Percentiles rank a stretch among this genome's conserved stretches.
These are phyloP conservation scores for Montifringilla adamsi DNA, from an alignment of 2,113 vertebrate genomes.

Conservation along the genomic window DNA sequence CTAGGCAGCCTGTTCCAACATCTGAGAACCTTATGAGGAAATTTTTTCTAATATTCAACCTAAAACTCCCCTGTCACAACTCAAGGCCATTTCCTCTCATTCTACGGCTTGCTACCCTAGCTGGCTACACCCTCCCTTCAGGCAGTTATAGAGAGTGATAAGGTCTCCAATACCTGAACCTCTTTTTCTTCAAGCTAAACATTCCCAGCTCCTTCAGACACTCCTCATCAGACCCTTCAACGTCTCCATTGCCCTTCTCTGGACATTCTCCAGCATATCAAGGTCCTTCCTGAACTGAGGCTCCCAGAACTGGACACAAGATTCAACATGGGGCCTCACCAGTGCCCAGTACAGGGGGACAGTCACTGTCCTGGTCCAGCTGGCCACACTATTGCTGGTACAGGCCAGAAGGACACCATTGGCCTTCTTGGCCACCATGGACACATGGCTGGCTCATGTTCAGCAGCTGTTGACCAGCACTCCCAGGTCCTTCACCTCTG, in stretches of 20 bases:
- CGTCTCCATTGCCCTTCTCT: neutral
- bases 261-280: neutral
- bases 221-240: neutral
- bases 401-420: neutral
- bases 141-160: neutral
- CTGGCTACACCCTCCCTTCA: neutral
- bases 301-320: neutral
- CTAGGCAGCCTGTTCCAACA: neutral
- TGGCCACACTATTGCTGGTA: neutral
- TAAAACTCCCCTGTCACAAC: neutral
- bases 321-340: neutral
- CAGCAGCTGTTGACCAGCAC: fast-evolving
- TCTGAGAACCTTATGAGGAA: neutral
- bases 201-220: neutral
- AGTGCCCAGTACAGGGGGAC: too few relatives aligned
- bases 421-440: neutral
- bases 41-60: neutral
- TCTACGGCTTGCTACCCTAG: neutral
- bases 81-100: neutral
- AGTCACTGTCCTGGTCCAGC: neutral
- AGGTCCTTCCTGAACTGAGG: neutral
- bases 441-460: neutral
- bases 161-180: neutral
- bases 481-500: neutral
- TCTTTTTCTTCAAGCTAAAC: neutral